Conservation (phyloP, 2,113 vertebrate genomes). For the Ovis canadensis region DNA sequence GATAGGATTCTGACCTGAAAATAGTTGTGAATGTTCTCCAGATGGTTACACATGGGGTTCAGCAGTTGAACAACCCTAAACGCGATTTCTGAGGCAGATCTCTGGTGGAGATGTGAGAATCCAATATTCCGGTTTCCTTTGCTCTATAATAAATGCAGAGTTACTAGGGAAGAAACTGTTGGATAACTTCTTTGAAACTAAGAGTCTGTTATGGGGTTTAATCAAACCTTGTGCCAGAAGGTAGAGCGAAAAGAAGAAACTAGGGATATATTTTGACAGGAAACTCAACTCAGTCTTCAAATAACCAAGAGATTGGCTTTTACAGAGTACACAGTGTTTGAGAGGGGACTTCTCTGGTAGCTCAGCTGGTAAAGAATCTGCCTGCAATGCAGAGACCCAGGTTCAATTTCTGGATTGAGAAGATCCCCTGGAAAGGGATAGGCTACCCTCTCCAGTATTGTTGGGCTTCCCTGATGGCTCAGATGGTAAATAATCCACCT, state of each 20-base stretch:
- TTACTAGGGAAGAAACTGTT: background rate
- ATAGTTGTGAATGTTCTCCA: conserved; percentile 96
- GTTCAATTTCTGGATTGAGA: background rate
- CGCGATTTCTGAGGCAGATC: conserved; percentile 84
- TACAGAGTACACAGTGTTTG: background rate
- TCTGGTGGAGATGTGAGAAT: conserved; percentile 93
- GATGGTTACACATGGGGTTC: conserved; percentile 90
- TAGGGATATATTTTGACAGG: background rate
- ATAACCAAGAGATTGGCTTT: background rate
- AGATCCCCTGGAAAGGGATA: background rate
- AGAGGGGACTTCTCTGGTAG: background rate
- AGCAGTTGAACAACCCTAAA: conserved; percentile 83
- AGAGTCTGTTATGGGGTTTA: background rate
- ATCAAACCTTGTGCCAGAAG: background rate
- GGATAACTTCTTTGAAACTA: conserved; percentile 19
- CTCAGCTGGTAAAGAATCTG: background rate
- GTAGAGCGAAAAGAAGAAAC: background rate
- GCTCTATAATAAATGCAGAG: conserved; percentile 79
- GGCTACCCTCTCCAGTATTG: background rate
- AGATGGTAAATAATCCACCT: background rate
- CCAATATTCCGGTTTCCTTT: conserved; percentile 85
- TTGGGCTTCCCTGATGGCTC: background rate
- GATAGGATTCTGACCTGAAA: conserved; percentile 87
- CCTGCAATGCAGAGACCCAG: background rate
- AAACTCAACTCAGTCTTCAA: background rate